These are phyloP conservation scores for Dromaius novaehollandiae DNA, from an alignment of 2,113 vertebrate genomes.

Conservation along the genomic window DNA sequence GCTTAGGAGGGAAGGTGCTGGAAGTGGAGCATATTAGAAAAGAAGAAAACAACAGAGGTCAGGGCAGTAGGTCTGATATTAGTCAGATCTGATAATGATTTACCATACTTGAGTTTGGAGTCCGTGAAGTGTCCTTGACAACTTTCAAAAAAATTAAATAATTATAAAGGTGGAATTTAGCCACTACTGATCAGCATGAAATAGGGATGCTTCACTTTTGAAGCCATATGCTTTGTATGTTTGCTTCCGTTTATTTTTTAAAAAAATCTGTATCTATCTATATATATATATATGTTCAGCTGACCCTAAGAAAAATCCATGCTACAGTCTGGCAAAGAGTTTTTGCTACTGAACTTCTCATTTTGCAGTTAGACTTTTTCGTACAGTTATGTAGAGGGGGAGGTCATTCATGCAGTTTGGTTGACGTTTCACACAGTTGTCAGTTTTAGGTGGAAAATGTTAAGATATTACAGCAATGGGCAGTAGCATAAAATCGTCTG, in stretches of 20 bases:
- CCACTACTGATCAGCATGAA: neutral
- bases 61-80: neutral
- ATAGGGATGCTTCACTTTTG: neutral
- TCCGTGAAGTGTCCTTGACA: neutral
- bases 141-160: neutral
- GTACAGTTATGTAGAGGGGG: neutral
- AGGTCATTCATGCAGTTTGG: neutral
- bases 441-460: neutral
- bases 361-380: neutral
- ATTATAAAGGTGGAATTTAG: neutral
- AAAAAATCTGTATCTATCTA: no score
- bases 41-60: neutral
- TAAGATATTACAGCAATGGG: neutral
- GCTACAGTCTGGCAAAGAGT: neutral
- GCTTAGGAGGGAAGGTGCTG: neutral
- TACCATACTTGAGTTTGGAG: neutral
- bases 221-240: neutral
- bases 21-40: neutral
- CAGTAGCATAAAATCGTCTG: neutral
- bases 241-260: fast-evolving
- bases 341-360: neutral
- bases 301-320: neutral
- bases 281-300: neutral
- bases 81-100: neutral
- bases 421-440: neutral